Conservation (phyloP, 2,888 invertebrate species). For the Gonocerus acuteangulatus region DNA sequence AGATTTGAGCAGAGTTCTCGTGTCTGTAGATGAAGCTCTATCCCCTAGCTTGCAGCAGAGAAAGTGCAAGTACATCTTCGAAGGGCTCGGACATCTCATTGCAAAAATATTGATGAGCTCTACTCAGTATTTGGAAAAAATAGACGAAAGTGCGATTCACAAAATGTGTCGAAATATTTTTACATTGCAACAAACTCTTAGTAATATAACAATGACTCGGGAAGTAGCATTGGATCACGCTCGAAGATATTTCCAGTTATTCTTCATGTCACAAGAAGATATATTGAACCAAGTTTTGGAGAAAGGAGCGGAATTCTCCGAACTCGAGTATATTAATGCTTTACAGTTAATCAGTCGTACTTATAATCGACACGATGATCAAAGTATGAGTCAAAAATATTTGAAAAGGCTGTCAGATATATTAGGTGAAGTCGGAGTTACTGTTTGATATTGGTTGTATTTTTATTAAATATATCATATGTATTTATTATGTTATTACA, state of each 20-base stretch:
- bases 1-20: slow-evolving; percentile 68
- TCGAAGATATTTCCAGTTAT: slow-evolving; percentile 77
- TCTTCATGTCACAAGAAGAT: slow-evolving; percentile 75
- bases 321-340: slow-evolving; percentile 79
- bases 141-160: slow-evolving; percentile 74
- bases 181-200: slow-evolving; percentile 75
- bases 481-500: not conserved
- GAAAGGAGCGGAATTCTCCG: slow-evolving; percentile 79
- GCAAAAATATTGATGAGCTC: slow-evolving; percentile 73
- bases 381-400: slow-evolving; percentile 47
- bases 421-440: slow-evolving; percentile 73
- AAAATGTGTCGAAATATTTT: slow-evolving; percentile 79
- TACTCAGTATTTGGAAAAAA: slow-evolving; percentile 67
- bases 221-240: slow-evolving; percentile 84
- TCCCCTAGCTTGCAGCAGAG: slow-evolving; percentile 65
- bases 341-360: slow-evolving; percentile 61
- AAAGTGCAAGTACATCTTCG: slow-evolving; percentile 83
- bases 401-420: slow-evolving; percentile 77
- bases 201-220: slow-evolving; percentile 71
- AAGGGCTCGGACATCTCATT: slow-evolving; percentile 77
- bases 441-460: slow-evolving; percentile 49
- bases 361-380: slow-evolving; percentile 42
- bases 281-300: slow-evolving; percentile 75
- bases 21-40: slow-evolving; percentile 69
- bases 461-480: not conserved